These are phyloP conservation scores for Thinocorus orbignyianus DNA, from an alignment of 2,113 vertebrate species.

Conservation along the genomic window DNA sequence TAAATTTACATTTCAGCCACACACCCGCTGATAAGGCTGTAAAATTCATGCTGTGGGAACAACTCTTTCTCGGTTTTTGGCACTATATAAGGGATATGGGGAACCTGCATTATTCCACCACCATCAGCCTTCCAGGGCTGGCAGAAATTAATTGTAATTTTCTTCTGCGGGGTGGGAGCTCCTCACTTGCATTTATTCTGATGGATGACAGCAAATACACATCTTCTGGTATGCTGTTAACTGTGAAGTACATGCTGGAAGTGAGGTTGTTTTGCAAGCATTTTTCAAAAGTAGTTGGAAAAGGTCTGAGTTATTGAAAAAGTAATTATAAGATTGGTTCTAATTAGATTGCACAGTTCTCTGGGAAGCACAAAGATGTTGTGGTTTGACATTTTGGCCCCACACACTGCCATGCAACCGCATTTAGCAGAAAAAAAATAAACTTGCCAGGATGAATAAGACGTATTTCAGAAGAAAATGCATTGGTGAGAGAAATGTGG, in stretches of 20 bases:
- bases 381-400: slow-evolving; percentile 18
- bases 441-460: background rate
- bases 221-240: background rate
- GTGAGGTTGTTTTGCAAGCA: background rate
- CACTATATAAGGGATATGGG: background rate
- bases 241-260: background rate
- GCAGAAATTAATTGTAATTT: background rate
- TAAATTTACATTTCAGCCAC: background rate
- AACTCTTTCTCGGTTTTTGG: background rate
- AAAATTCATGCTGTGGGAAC: background rate
- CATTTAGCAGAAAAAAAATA: background rate
- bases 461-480: background rate
- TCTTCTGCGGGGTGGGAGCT: background rate
- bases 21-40: fast-evolving
- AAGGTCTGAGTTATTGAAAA: slow-evolving; percentile 3
- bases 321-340: slow-evolving; percentile 4
- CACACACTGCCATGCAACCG: background rate
- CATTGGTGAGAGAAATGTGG: background rate
- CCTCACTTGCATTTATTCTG: background rate
- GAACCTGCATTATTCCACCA: background rate
- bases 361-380: background rate
- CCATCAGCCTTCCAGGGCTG: background rate
- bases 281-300: background rate
- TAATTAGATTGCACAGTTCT: slow-evolving; percentile 6
- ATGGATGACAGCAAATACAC: background rate